phyloP scores from a whole-genome alignment of 1,140 invertebrate species.

The Drosophila gunungcola region DNA sequence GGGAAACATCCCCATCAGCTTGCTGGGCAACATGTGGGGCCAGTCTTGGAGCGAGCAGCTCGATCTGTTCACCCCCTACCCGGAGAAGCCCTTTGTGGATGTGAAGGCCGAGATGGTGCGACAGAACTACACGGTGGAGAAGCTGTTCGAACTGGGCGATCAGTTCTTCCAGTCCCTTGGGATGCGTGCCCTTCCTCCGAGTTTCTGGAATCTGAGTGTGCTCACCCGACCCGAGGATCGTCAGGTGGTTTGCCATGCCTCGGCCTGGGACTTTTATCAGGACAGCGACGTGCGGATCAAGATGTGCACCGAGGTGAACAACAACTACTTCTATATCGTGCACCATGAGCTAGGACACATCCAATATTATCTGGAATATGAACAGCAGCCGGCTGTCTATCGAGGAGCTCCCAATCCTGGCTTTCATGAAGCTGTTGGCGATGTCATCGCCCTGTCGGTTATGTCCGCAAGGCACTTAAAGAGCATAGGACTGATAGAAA shows the following conservation, averaged over 20 bases:
- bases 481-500: slow-evolving; percentile 85
- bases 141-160: slow-evolving; percentile 88
- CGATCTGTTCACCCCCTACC: slow-evolving; percentile 89
- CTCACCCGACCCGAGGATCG: slow-evolving; percentile 88
- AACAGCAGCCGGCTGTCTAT: slow-evolving; percentile 88
- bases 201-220: slow-evolving; percentile 93
- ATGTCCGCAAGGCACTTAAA: slow-evolving; percentile 87
- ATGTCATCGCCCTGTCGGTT: slow-evolving; percentile 88
- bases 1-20: slow-evolving; percentile 83
- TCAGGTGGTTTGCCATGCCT: slow-evolving; percentile 90
- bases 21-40: slow-evolving; percentile 90
- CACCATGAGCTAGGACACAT: slow-evolving; percentile 94
- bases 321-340: slow-evolving; percentile 88
- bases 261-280: slow-evolving; percentile 92
- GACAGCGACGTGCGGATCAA: slow-evolving; percentile 88
- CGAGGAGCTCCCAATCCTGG: slow-evolving; percentile 91
- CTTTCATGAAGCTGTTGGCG: slow-evolving; percentile 91
- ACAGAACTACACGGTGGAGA: slow-evolving; percentile 78
- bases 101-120: slow-evolving; percentile 86
- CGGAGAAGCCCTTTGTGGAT: slow-evolving; percentile 87
- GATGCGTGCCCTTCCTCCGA: slow-evolving; percentile 90
- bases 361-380: slow-evolving; percentile 90
- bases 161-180: slow-evolving; percentile 95
- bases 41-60: slow-evolving; percentile 91
- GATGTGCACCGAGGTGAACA: slow-evolving; percentile 90